A percentile compares a stretch with the other conserved stretches of the same genome.
Conservation (phyloP, 2,113 vertebrate species). For the Peromyscus leucopus region DNA sequence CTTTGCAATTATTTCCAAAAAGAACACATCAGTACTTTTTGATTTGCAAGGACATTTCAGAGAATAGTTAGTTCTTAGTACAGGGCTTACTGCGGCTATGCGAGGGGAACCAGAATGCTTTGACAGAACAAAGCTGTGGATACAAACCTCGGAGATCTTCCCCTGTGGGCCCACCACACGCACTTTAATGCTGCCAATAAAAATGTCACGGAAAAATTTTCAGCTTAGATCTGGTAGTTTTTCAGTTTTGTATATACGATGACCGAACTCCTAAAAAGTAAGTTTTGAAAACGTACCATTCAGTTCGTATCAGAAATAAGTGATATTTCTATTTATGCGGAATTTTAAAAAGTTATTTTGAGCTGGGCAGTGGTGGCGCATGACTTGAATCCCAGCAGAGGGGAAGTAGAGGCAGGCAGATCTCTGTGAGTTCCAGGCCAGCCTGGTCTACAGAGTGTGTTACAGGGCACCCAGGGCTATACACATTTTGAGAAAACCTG, state of each 20-base stretch:
- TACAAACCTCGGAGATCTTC: background rate
- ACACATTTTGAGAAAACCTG: background rate
- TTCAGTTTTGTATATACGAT: background rate
- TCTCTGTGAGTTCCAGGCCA: background rate
- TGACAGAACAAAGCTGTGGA: background rate
- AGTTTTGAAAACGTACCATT: background rate
- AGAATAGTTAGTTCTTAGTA: background rate
- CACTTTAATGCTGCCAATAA: background rate
- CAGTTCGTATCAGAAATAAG: background rate
- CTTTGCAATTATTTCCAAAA: background rate
- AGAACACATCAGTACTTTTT: background rate
- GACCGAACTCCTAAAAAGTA: background rate
- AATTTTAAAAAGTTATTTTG: slow-evolving; percentile 12
- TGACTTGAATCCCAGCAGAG: background rate
- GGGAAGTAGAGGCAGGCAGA: background rate
- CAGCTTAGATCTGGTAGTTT: background rate
- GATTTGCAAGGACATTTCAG: background rate
- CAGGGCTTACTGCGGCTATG: background rate
- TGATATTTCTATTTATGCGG: slow-evolving; percentile 4
- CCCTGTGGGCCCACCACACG: background rate
- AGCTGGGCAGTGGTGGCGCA: background rate
- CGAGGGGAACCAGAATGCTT: background rate
- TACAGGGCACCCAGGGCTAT: background rate
- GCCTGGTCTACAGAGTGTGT: background rate
- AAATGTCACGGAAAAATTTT: background rate